phyloP scores from a whole-genome alignment of 2,888 invertebrate species.

The Synergus gifuensis region DNA sequence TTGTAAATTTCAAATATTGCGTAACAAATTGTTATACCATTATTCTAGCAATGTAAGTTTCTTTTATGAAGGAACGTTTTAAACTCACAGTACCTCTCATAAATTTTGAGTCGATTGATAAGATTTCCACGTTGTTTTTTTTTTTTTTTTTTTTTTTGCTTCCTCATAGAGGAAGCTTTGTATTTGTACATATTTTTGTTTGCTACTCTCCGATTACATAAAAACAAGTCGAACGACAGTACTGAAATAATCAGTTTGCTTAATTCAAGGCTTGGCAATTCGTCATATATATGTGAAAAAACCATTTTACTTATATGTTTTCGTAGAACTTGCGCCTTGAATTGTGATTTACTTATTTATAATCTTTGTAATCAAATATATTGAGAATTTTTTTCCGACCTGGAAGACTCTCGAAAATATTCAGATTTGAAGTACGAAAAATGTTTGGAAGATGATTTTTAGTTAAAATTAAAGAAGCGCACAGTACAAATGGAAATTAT shows the following conservation, averaged over 20 bases:
- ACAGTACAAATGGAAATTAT: conserved; percentile 23
- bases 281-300: neutral
- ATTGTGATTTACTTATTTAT: conserved; percentile 17
- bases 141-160: neutral
- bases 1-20: conserved; percentile 2
- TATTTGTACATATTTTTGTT: conserved; percentile 23
- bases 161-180: too few relatives aligned
- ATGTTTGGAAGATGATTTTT: neutral
- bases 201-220: neutral
- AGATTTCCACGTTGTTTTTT: conserved; percentile 3
- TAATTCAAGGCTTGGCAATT: neutral
- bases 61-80: conserved; percentile 13
- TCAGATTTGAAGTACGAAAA: neutral
- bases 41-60: conserved; percentile 15
- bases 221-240: neutral
- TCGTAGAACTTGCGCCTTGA: conserved; percentile 10
- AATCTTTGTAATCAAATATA: neutral
- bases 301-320: conserved; percentile 4
- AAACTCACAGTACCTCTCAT: neutral
- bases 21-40: conserved; percentile 3
- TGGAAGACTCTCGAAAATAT: neutral
- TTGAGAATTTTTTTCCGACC: neutral
- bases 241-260: conserved; percentile 6
- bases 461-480: conserved; percentile 4
- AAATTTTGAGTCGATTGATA: neutral